phyloP scores from a whole-genome alignment of 2,888 invertebrate genomes.

The Lepidonotus clava region DNA sequence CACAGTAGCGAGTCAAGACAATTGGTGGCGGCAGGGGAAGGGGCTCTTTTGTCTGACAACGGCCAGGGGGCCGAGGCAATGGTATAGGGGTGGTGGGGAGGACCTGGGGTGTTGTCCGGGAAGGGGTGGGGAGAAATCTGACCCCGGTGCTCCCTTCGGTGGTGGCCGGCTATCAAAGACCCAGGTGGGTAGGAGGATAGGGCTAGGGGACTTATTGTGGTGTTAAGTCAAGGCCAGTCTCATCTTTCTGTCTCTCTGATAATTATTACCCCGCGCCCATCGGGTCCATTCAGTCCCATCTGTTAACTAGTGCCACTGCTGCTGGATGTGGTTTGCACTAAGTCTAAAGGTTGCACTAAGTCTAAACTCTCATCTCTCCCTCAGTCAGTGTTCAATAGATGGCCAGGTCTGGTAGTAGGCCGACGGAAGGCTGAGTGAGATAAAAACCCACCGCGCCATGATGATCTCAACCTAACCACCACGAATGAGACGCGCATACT shows the following conservation, averaged over 20 bases:
- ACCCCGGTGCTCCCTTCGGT: neutral
- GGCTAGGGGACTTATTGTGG: conserved; percentile 14
- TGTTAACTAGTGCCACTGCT: too few species aligned
- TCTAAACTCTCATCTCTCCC: too few species aligned
- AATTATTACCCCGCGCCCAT: too few species aligned
- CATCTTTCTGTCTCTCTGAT: neutral
- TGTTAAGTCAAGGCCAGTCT: neutral
- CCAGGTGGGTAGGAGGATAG: neutral
- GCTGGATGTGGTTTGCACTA: too few species aligned
- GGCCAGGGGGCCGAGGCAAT: neutral
- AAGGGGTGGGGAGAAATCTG: neutral
- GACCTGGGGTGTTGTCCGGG: neutral
- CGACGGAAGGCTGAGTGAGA: too few species aligned
- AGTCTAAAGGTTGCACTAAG: too few species aligned
- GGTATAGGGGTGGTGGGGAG: neutral
- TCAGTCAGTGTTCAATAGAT: too few species aligned
- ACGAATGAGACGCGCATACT: too few species aligned
- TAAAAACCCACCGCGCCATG: too few species aligned
- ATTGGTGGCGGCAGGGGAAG: neutral
- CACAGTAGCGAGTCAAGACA: neutral
- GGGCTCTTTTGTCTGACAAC: neutral
- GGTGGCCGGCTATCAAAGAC: neutral
- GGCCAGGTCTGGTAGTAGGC: too few species aligned
- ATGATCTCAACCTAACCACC: too few species aligned
- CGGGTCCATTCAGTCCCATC: too few species aligned